Evolutionary conservation across 1,140 invertebrate genomes (phyloP).

Genomic region (Aplysia californica): DNA sequence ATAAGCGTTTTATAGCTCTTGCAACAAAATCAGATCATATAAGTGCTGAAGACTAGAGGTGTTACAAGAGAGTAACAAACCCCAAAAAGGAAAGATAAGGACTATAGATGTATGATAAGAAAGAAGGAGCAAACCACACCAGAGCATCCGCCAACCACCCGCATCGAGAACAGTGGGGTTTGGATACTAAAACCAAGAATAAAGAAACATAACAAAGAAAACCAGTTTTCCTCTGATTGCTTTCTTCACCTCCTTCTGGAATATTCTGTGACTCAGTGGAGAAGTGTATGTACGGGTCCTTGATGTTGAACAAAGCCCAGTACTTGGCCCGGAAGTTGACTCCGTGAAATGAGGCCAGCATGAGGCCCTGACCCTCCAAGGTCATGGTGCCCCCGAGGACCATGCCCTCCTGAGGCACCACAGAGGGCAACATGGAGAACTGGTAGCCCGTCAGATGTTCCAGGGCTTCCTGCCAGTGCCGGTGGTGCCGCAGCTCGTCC

Average conservation of each 20-base stretch:
- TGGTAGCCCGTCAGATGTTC: constrained; percentile 78
- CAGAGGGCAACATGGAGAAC: constrained; percentile 79
- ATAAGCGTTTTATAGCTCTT: too few species aligned
- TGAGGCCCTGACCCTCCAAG: constrained; percentile 88
- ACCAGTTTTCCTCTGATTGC: too few species aligned
- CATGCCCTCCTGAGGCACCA: constrained; percentile 79
- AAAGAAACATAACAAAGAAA: too few species aligned
- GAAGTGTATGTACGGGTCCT: constrained; percentile 95
- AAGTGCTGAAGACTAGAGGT: too few species aligned
- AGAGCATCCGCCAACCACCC: too few species aligned
- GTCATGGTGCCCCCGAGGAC: constrained; percentile 86
- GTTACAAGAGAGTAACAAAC: too few species aligned
- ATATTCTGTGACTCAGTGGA: constrained; percentile 87
- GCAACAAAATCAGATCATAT: too few species aligned
- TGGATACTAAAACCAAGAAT: too few species aligned
- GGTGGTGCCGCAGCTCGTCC: constrained; percentile 76
- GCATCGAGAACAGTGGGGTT: too few species aligned
- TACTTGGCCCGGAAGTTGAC: constrained; percentile 97
- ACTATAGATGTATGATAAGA: too few species aligned
- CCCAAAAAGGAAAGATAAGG: too few species aligned
- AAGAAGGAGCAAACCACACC: too few species aligned
- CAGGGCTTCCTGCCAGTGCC: constrained; percentile 91
- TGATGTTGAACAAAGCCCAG: constrained; percentile 95
- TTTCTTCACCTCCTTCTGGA: constrained; percentile 55
- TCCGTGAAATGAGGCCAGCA: constrained; percentile 96